Evolutionary conservation across 1,140 invertebrate genomes (phyloP).

Genomic region (Musca domestica): DNA sequence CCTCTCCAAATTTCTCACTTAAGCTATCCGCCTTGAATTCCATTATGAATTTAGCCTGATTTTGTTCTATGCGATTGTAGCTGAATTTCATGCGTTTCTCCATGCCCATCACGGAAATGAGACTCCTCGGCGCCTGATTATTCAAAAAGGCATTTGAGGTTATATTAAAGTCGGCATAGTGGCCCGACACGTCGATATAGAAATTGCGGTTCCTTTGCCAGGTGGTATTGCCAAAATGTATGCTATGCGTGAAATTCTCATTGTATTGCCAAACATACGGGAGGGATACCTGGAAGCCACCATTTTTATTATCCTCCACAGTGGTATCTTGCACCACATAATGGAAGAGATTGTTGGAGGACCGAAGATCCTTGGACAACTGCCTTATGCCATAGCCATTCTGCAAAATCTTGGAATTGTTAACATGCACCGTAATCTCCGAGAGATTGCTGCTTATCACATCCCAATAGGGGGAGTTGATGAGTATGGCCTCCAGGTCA

Average conservation of each 20-base stretch:
- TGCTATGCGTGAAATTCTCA: conserved; percentile 88
- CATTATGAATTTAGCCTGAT: conserved; percentile 82
- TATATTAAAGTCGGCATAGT: conserved; percentile 84
- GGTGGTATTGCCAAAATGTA: conserved; percentile 82
- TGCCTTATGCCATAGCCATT: conserved; percentile 84
- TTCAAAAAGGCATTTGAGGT: conserved; percentile 81
- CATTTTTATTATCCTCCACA: conserved; percentile 77
- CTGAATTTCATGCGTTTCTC: conserved; percentile 90
- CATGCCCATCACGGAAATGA: conserved; percentile 90
- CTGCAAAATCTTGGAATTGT: conserved; percentile 76
- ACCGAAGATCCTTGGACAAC: conserved; percentile 83
- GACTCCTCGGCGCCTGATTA: conserved; percentile 78
- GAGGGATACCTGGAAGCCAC: conserved; percentile 80
- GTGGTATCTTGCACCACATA: conserved; percentile 87
- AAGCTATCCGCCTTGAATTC: conserved; percentile 89
- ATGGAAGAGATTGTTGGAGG: conserved; percentile 92
- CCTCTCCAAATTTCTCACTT: conserved; percentile 85
- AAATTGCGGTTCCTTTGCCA: conserved; percentile 86
- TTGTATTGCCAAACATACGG: conserved; percentile 95
- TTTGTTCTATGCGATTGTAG: conserved; percentile 75
- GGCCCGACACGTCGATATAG: conserved; percentile 81
- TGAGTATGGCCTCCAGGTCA: conserved; percentile 72
- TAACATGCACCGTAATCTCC: conserved; percentile 82
- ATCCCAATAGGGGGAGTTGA: conserved; percentile 82
- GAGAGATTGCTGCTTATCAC: conserved; percentile 77